Base-by-base conservation (phyloP, 2,113 vertebrate species). In the Enhydra lutris region DNA sequence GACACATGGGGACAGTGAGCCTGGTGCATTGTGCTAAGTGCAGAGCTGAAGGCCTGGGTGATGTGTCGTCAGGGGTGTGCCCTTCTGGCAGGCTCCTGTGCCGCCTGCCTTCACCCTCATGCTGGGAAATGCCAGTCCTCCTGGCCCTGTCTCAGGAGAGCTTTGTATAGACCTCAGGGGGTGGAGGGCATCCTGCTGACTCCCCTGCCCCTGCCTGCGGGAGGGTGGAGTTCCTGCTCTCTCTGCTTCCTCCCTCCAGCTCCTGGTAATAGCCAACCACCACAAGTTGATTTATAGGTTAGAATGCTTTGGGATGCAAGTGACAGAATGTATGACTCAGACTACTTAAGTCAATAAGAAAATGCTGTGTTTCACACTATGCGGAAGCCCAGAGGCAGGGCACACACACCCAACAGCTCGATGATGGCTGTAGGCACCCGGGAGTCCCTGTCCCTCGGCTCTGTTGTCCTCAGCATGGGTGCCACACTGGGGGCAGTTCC, bases 401-500 rank as follows among this genome's bases (percentile, higher is more conserved):
- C 10, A 45, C 42, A 26, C 12, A 26, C 50, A 26, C 9, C 45
- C 20, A 13, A n/a, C 26, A 6, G 20, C 59, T 79, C 65, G 15
- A 0, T 15, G 29, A 7, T 52, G 6, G 17, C 14, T 34, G 31
- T n/a, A 3, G 31, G 39, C 12, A 20, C 36, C 47, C 15, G 5
- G 2, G 1, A 10, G 50, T 88, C 71, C 17, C 69, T 50, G 57
- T 69, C 47, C 6, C 31, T 57, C 29, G 18, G 31, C 29, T 85
- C 36, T 34, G 1, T 12, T 15, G 3, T 89, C 18, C n/a, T 83
- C 6, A 73, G 67, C 2, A 3, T 15, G 7, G n/a, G 9, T 39
- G 14, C 36, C 11, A 6, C 36, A 47, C 26, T 67, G 26, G 69
- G 14, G 31, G 6, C 0, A 0, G 15, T 29, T 52, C 34, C 57